Evolutionary conservation across 2,113 vertebrate species (phyloP).

Genomic region (Muntiacus muntjak): DNA sequence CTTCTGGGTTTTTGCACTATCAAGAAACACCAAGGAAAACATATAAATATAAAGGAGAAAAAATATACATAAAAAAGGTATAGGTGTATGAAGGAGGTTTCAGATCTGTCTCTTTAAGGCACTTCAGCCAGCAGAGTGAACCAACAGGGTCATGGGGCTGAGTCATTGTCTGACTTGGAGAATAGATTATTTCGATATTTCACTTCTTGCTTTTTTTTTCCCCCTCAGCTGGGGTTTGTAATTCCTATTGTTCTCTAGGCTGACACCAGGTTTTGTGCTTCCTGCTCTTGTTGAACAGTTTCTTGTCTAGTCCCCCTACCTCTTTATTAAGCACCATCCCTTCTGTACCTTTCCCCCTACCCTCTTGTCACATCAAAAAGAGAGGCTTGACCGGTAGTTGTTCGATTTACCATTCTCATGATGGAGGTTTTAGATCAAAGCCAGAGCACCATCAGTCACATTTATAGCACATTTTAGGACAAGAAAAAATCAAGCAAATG

Average conservation of each 20-base stretch:
- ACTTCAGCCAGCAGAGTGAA: neutral
- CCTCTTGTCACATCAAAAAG: neutral
- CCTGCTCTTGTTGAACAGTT: neutral
- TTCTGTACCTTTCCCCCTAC: neutral
- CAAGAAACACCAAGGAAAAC: neutral
- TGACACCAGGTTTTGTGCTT: neutral
- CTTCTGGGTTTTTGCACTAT: neutral
- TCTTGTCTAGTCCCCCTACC: neutral
- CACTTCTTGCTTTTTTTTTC: neutral
- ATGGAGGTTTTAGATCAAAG: neutral
- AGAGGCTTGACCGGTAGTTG: neutral
- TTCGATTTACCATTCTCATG: neutral
- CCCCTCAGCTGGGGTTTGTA: neutral
- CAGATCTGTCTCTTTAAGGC: neutral
- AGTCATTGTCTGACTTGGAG: neutral
- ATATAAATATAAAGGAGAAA: neutral
- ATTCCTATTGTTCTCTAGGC: neutral
- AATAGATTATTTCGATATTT: neutral
- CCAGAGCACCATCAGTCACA: neutral
- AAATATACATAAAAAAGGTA: neutral
- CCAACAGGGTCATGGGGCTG: neutral
- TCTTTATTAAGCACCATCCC: neutral
- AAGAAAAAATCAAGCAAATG: neutral
- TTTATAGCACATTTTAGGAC: neutral
- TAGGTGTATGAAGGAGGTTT: neutral